These are phyloP conservation scores for Planococcus citri DNA, from an alignment of 1,140 invertebrate species.

Conservation along the genomic window DNA sequence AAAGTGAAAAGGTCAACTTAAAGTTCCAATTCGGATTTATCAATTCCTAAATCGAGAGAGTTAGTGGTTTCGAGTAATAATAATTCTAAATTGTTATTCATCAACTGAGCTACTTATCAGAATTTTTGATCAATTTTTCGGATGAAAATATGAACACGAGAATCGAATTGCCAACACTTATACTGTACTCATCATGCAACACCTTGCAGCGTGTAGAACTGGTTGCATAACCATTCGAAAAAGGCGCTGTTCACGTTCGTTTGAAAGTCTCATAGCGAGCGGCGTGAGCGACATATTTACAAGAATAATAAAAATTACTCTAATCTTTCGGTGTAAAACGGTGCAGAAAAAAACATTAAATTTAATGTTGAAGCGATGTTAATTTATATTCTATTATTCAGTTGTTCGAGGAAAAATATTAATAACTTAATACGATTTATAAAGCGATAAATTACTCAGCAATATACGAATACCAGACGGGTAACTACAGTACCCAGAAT, in stretches of 20 bases:
- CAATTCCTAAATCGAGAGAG: no score
- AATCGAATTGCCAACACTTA: no score
- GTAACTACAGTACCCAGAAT: no score
- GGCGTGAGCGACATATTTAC: neutral
- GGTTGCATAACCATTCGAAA: neutral
- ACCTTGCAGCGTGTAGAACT: neutral
- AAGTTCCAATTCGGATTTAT: no score
- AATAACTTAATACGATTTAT: conserved; percentile 8
- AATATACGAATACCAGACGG: neutral
- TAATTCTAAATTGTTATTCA: no score
- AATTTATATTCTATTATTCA: neutral
- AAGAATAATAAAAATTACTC: neutral
- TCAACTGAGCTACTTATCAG: no score
- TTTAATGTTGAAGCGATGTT: neutral
- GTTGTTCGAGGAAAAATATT: neutral
- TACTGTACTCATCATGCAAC: neutral
- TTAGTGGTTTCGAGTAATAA: no score
- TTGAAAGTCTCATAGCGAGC: neutral
- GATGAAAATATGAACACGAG: no score
- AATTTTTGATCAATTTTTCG: no score
- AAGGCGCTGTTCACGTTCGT: neutral
- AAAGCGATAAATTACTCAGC: neutral
- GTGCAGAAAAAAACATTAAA: neutral
- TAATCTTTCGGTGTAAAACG: neutral
- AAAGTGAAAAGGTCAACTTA: no score